Percentiles rank a stretch among this genome's conserved stretches.
These are phyloP conservation scores for Anthrax anthrax DNA, from an alignment of 2,888 invertebrate genomes.

Conservation along the genomic window DNA sequence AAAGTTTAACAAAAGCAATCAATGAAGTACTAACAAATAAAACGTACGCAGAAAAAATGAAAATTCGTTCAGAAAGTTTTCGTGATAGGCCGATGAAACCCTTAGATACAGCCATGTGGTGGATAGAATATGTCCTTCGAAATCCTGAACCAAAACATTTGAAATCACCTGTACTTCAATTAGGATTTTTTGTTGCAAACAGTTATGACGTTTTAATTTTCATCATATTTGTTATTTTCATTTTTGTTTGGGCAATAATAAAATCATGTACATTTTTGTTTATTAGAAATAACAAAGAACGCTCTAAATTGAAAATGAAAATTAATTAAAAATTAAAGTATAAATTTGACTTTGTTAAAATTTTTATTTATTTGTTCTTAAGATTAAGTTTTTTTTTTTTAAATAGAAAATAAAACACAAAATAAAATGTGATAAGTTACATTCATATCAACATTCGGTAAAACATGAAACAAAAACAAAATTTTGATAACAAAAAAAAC, in stretches of 20 bases:
- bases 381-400: too few species aligned
- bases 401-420: too few species aligned
- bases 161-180: slow-evolving; percentile 27
- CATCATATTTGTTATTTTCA: neutral
- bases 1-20: slow-evolving; percentile 11
- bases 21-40: slow-evolving; percentile 12
- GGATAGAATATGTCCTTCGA: slow-evolving; percentile 44
- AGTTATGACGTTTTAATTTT: slow-evolving; percentile 30
- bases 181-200: slow-evolving; percentile 33
- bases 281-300: too few species aligned
- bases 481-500: too few species aligned
- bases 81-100: slow-evolving; percentile 38
- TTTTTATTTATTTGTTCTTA: too few species aligned
- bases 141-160: slow-evolving; percentile 39
- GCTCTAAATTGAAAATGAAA: too few species aligned
- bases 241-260: neutral
- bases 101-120: slow-evolving; percentile 41
- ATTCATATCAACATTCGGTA: too few species aligned
- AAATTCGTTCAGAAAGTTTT: slow-evolving; percentile 32
- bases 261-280: neutral
- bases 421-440: too few species aligned
- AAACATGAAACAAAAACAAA: too few species aligned
- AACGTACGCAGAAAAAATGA: slow-evolving; percentile 19
- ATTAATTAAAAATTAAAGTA: too few species aligned
- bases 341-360: too few species aligned